These are phyloP conservation scores for Biston betularia DNA, from an alignment of 2,888 invertebrate genomes.

Conservation along the genomic window DNA sequence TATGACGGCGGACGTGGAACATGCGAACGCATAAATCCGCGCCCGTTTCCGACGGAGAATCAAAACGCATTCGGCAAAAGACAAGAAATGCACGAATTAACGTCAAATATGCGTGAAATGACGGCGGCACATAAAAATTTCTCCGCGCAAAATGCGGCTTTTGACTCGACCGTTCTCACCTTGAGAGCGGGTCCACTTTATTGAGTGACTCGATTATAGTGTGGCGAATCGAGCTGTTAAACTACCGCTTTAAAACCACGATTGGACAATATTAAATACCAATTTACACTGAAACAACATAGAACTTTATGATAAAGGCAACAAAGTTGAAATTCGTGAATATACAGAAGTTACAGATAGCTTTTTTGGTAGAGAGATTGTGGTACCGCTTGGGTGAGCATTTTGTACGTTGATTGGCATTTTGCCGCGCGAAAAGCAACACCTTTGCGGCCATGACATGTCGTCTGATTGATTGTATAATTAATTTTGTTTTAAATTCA, in stretches of 20 bases:
- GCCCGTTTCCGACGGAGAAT: constrained; percentile 65
- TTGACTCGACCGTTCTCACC: constrained; percentile 74
- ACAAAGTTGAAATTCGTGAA: constrained; percentile 55
- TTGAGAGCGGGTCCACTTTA: constrained; percentile 71
- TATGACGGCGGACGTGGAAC: constrained; percentile 62
- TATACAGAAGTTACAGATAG: constrained; percentile 35
- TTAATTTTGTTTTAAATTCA: constrained; percentile 82
- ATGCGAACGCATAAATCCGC: constrained; percentile 66
- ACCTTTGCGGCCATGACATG: constrained; percentile 80
- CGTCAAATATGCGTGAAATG: constrained; percentile 82
- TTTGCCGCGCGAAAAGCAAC: constrained; percentile 82
- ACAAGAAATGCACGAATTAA: constrained; percentile 77
- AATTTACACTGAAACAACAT: constrained; percentile 33
- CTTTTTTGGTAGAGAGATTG: constrained; percentile 46
- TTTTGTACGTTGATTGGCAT: constrained; percentile 81
- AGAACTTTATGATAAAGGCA: constrained; percentile 47
- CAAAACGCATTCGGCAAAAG: constrained; percentile 66
- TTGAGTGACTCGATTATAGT: constrained; percentile 78
- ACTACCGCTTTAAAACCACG: constrained; percentile 60
- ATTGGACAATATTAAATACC: constrained; percentile 46
- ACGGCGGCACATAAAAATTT: constrained; percentile 78
- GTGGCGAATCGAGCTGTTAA: constrained; percentile 79
- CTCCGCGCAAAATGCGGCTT: constrained; percentile 70
- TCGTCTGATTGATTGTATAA: constrained; percentile 83
- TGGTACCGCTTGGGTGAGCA: constrained; percentile 70